These are phyloP conservation scores for Phragmatobia fuliginosa DNA, from an alignment of 2,888 invertebrate genomes.

Conservation along the genomic window DNA sequence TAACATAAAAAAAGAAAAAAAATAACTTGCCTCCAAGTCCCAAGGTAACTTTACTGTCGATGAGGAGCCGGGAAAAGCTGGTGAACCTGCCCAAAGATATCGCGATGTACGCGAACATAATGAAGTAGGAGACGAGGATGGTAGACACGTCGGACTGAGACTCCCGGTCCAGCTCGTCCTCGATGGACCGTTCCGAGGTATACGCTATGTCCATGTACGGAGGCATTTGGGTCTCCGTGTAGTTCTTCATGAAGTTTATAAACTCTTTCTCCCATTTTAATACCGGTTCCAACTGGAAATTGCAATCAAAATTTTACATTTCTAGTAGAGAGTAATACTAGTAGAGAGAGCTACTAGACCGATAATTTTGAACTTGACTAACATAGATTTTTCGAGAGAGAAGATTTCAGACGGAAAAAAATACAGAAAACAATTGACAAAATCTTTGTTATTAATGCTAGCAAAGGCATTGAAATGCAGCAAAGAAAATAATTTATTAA, in stretches of 20 bases:
- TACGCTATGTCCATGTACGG: constrained; percentile 93
- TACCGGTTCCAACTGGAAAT: constrained; percentile 88
- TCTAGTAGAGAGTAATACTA: no score
- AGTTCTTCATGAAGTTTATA: constrained; percentile 93
- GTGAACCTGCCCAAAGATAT: constrained; percentile 96
- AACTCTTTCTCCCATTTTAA: constrained; percentile 94
- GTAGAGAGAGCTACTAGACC: no score
- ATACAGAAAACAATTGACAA: no score
- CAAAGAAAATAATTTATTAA: no score
- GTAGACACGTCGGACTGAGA: constrained; percentile 97
- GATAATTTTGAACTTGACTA: no score
- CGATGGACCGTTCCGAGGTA: constrained; percentile 96
- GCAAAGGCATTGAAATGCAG: no score
- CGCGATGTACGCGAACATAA: constrained; percentile 99
- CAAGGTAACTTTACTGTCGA: constrained; percentile 98
- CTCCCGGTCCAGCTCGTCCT: constrained; percentile 97
- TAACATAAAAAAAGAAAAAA: neutral
- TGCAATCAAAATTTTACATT: neutral
- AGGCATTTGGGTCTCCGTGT: constrained; percentile 89
- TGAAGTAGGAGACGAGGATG: constrained; percentile 96
- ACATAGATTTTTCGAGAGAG: no score
- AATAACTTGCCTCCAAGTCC: constrained; percentile 92
- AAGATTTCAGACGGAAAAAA: neutral
- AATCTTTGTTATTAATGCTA: no score
- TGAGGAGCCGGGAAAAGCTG: constrained; percentile 90